Evolutionary conservation across 2,888 invertebrate species (phyloP).

Genomic region (Muscina levida): DNA sequence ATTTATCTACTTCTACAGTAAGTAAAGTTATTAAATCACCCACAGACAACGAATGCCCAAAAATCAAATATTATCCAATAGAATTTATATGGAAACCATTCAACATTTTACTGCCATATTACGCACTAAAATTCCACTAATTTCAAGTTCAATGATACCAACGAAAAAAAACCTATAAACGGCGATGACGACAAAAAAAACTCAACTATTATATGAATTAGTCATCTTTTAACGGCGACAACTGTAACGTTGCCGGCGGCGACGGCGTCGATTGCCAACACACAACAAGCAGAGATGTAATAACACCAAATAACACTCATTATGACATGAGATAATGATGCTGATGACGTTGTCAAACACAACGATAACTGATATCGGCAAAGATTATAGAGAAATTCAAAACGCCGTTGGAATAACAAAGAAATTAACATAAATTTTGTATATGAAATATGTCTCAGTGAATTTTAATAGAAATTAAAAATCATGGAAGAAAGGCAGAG

Average conservation of each 20-base stretch:
- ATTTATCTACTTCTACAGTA: too few species aligned
- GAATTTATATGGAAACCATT: too few species aligned
- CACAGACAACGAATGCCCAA: too few species aligned
- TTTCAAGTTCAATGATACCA: conserved; percentile 55
- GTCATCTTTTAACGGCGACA: conserved; percentile 52
- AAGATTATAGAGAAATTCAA: conserved; percentile 11
- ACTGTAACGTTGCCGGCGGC: background rate
- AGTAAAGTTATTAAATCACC: too few species aligned
- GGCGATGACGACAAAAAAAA: background rate
- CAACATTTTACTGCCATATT: too few species aligned
- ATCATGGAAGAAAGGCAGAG: background rate
- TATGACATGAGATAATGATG: background rate
- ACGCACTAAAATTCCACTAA: conserved; percentile 12
- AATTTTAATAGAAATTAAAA: background rate
- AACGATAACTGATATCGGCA: background rate
- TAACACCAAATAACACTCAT: too few species aligned
- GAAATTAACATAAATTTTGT: conserved; percentile 21
- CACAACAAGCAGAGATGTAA: background rate
- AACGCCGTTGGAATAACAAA: conserved; percentile 3
- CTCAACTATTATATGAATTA: conserved; percentile 45
- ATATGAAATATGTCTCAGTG: conserved; percentile 19
- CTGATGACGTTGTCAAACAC: conserved; percentile 15
- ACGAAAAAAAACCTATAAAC: conserved; percentile 15
- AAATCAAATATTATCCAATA: too few species aligned
- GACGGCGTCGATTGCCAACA: too few species aligned